Percentiles rank a stretch among this genome's conserved stretches.
Conservation (phyloP, 2,888 invertebrate species). For the Morinoia aosen region DNA sequence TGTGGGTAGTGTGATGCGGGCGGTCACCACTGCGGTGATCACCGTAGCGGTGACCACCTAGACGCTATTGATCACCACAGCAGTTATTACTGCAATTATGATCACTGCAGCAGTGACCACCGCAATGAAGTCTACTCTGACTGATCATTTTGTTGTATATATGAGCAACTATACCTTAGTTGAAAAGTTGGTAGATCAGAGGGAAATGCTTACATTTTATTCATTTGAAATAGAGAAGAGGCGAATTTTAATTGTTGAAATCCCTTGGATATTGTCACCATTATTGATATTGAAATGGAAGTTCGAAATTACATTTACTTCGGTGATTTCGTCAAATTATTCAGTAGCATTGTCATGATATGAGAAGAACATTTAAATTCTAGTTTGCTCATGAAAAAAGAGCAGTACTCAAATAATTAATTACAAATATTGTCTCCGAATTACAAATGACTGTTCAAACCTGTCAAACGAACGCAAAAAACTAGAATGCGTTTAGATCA, state of each 20-base stretch:
- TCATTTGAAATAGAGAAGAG: not conserved
- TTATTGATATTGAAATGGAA: not conserved
- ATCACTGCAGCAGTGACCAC: not conserved
- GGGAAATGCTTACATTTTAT: not conserved
- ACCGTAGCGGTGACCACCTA: not conserved
- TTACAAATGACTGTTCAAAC: not conserved
- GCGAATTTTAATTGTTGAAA: not conserved
- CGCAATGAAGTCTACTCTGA: not conserved
- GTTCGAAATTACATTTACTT: not conserved
- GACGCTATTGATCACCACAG: not conserved
- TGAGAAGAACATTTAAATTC: not conserved
- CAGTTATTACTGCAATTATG: not conserved
- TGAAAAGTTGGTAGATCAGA: not conserved
- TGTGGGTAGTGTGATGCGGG: not conserved
- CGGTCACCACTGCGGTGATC: not conserved
- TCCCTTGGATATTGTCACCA: not conserved
- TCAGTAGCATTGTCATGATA: not conserved
- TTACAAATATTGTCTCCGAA: not conserved
- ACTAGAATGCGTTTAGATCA: not conserved
- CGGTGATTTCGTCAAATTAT: not conserved
- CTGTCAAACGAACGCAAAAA: not conserved
- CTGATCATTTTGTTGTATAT: not conserved
- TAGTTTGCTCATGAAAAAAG: not conserved
- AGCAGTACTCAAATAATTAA: not conserved
- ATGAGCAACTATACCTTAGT: not conserved